Evolutionary conservation across 2,113 vertebrate species (phyloP).

Genomic region (Elgaria multicarinata): DNA sequence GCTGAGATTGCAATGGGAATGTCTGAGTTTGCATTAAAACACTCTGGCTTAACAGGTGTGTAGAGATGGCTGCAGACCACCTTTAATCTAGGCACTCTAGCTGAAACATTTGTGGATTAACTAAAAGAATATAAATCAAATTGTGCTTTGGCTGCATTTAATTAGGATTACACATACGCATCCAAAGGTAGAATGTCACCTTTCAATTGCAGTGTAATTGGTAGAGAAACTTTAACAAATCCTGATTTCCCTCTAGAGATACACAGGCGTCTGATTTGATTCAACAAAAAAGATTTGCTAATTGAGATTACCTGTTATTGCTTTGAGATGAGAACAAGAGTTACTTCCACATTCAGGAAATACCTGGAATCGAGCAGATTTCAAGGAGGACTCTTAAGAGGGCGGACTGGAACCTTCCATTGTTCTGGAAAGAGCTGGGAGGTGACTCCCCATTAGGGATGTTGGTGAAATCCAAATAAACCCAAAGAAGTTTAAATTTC

Average conservation of each 20-base stretch:
- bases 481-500: too few species aligned
- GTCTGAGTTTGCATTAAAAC: slow-evolving; percentile 12
- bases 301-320: slow-evolving; percentile 22
- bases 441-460: too few species aligned
- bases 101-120: slow-evolving; percentile 26
- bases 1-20: not conserved
- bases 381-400: not conserved
- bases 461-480: too few species aligned
- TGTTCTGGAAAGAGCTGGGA: not conserved
- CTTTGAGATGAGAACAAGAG: not conserved
- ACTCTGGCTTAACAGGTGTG: slow-evolving; percentile 19
- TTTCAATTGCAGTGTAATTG: slow-evolving; percentile 13
- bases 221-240: slow-evolving; percentile 32
- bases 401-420: not conserved
- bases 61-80: slow-evolving; percentile 11
- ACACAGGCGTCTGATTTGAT: slow-evolving; percentile 21
- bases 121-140: slow-evolving; percentile 32
- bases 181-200: slow-evolving; percentile 16
- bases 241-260: slow-evolving; percentile 25
- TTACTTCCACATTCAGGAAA: not conserved
- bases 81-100: slow-evolving; percentile 13
- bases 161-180: slow-evolving; percentile 18
- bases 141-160: slow-evolving; percentile 25
- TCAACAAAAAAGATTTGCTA: slow-evolving; percentile 30
- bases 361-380: not conserved